Evolutionary conservation across 2,888 invertebrate genomes (phyloP), one percentile per base, ranked within the genome.

Genomic region (Orchestes rusci): DNA sequence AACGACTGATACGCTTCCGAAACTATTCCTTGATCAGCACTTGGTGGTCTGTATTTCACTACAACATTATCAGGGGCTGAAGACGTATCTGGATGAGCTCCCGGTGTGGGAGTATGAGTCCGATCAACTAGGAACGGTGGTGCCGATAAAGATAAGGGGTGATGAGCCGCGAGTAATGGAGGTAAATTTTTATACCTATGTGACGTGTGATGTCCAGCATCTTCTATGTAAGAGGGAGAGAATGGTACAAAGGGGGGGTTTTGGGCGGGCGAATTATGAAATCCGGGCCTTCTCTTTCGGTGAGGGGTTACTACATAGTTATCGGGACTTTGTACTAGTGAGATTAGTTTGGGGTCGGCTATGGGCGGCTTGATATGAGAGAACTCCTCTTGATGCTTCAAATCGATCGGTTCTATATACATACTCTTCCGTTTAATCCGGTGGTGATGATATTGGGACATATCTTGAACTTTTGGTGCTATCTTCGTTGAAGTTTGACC

Each of bases 291-390:
- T 64, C 89, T 74, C 70, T 89, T 90, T 57, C 89, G 73, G 70
- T 89, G 88, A 8, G 89, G 89, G 20, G 88, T 89, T 16, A 90
- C 89, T 30, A 89, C 87, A 61, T 88, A 89, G 65, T 86, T 86
- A 37, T 77, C 76, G 1, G 86, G 84, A 44, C 84, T 82, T 60
- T 81, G 82, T 37, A 82, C 81, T 34, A 84, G 72, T 40, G 79
- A 76, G 66, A 80, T 76, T 43, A 82, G 68, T 55, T 83, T 81
- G 57, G 77, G 79, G 53, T 84, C 84, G 10, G 61, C 63, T 39
- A 67, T 64, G 12, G 82, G 80, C 27, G 82, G 76, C 61, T 79
- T 78, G 13, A 78, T 67, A 57, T 78, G 76, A 23, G 77, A 75
- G 56, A 79, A 75, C 55, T 83, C 82, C 59, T 82, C 82, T 61